Percentiles rank a stretch among this genome's conserved stretches.
Conservation (phyloP, 1,140 invertebrate species). For the Sitodiplosis mosellana region DNA sequence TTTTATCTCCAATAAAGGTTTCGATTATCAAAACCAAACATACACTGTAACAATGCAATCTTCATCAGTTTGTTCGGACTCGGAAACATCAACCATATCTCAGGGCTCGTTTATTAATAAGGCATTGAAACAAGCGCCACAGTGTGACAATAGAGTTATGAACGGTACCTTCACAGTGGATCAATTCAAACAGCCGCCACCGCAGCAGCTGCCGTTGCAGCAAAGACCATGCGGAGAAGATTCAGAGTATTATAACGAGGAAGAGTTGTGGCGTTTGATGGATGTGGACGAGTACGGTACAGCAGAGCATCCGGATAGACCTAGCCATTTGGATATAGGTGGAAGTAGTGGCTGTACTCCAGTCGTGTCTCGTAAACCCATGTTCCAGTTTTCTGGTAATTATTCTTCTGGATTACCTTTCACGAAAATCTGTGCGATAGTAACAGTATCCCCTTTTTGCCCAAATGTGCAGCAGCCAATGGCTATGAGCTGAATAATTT, state of each 20-base stretch:
- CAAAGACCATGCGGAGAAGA: slow-evolving; percentile 4
- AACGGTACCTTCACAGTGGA: neutral
- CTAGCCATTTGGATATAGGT: slow-evolving; percentile 30
- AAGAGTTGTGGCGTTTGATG: slow-evolving; percentile 4
- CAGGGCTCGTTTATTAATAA: slow-evolving; percentile 2
- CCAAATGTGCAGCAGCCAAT: slow-evolving; percentile 29
- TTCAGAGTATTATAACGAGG: slow-evolving; percentile 16
- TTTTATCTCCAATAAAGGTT: neutral
- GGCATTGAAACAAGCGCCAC: neutral
- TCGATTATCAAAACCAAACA: neutral
- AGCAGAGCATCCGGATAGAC: slow-evolving; percentile 24
- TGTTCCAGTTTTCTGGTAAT: slow-evolving; percentile 26
- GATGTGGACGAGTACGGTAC: slow-evolving; percentile 4
- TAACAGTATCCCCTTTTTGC: neutral
- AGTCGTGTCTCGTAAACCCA: slow-evolving; percentile 25
- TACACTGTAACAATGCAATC: slow-evolving; percentile 2
- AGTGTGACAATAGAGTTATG: neutral
- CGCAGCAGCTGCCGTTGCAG: neutral
- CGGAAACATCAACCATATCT: neutral
- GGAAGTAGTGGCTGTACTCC: slow-evolving; percentile 24
- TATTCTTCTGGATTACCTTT: neutral
- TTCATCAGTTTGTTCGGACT: slow-evolving; percentile 2
- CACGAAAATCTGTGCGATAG: neutral
- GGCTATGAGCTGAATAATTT: slow-evolving; percentile 40
- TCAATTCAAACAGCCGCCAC: neutral